Evolutionary conservation across 2,797 vertebrate genomes (phyloP), one percentile per base, ranked within the genome.

Genomic region (Myotis pilosus): DNA sequence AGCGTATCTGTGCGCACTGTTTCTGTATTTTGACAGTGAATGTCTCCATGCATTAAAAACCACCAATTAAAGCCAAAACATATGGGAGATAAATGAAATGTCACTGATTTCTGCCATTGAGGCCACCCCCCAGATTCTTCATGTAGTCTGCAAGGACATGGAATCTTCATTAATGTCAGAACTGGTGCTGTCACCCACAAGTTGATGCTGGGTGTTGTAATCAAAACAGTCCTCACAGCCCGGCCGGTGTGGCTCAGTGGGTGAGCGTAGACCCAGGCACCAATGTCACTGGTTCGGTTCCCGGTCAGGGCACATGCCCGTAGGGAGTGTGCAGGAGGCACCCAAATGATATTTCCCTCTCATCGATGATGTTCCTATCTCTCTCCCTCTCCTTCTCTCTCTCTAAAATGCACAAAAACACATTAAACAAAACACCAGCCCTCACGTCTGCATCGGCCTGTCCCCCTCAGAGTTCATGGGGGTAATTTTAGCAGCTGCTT

Each of bases 1-100:
- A 10, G 20, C 13, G 81, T 57, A 22, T 36, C 79, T 49, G 25
- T 30, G 80, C 41, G 23, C 12, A 38, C 4, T 11, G 89, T 91
- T 75, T 30, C 68, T 62, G 53, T 74, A 41, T 94, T 74, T 95
- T 94, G 83, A 91, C 64, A 36, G 64, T 60, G 84, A 60, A 72
- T 74, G 81, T 89, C 80, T 86, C 85, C 71, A 49, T 33, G 49
- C 20, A 2, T 82, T 71, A n/a, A 57, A 80, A 88, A 94, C 38
- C 33, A 60, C 60, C 84, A 85, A 91, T 78, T 41, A 76, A 89
- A 55, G 49, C 53, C 75, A 84, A 85, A 36, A 38, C 12, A 64
- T 41, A 30, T 6, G 71, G 36, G 41, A 68, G 60, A 41, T 74
- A 78, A 81, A 68, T 89, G 55, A 75, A 80, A 86, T 69, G 36